Evolutionary conservation across 2,888 invertebrate species (phyloP).

Genomic region (Prosapia bicincta): DNA sequence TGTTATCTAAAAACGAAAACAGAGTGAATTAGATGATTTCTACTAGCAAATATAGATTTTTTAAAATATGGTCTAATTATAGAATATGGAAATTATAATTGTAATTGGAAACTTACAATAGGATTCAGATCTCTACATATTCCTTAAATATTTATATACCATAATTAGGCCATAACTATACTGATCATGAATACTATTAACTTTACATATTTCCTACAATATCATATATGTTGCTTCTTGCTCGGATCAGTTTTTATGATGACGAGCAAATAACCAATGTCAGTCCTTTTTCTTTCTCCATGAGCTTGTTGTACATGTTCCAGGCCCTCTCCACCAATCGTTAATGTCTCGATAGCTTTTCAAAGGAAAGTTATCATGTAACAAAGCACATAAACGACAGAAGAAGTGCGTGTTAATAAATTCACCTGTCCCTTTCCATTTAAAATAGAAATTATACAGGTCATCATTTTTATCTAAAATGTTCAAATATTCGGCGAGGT

Average conservation of each 20-base stretch:
- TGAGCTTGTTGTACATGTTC: constrained; percentile 71
- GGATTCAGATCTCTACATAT: too few species aligned
- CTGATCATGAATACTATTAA: neutral
- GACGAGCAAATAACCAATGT: neutral
- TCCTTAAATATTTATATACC: too few species aligned
- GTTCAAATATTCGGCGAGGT: constrained; percentile 81
- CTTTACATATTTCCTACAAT: neutral
- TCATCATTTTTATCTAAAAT: constrained; percentile 83
- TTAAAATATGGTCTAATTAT: too few species aligned
- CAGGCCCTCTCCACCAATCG: constrained; percentile 87
- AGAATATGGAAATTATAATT: too few species aligned
- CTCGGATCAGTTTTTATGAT: constrained; percentile 8
- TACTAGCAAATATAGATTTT: too few species aligned
- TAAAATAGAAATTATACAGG: constrained; percentile 91
- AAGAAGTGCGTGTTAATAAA: constrained; percentile 96
- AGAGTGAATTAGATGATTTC: too few species aligned
- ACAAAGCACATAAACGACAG: constrained; percentile 84
- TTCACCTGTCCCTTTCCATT: constrained; percentile 91
- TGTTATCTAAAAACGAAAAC: too few species aligned
- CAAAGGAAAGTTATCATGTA: constrained; percentile 62
- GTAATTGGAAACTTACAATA: too few species aligned
- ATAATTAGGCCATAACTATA: too few species aligned
- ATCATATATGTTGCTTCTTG: neutral
- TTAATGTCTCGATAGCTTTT: constrained; percentile 78
- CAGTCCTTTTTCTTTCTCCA: constrained; percentile 52